These are phyloP conservation scores for Pelodytes ibericus DNA, from an alignment of 2,797 vertebrate genomes.

Conservation along the genomic window DNA sequence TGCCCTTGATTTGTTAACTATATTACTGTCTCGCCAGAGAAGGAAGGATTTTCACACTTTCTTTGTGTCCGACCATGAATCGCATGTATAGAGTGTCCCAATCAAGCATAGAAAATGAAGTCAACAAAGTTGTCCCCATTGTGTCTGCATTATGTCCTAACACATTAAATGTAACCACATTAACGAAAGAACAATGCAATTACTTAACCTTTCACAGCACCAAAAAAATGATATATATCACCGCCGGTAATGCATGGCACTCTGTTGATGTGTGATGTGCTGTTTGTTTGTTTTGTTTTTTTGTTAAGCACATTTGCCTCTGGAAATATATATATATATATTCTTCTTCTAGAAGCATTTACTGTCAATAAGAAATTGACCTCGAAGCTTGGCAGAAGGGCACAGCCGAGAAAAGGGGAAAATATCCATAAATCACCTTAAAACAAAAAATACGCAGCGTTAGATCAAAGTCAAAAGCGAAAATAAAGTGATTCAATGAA, in stretches of 20 bases:
- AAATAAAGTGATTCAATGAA: constrained; percentile 11
- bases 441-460: constrained; percentile 10
- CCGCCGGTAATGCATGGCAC: constrained; percentile 16
- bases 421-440: constrained; percentile 43
- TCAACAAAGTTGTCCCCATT: constrained; percentile 5
- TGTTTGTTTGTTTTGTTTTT: constrained; percentile 28
- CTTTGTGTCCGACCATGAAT: not conserved
- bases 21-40: constrained; percentile 32
- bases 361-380: constrained; percentile 24
- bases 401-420: not conserved
- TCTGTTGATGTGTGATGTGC: too few relatives aligned
- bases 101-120: constrained; percentile 27
- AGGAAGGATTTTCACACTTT: constrained; percentile 15
- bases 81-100: constrained; percentile 13
- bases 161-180: constrained; percentile 46
- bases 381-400: not conserved
- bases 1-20: constrained; percentile 7
- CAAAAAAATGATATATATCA: too few relatives aligned
- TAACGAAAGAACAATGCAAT: constrained; percentile 37
- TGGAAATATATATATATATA: constrained; percentile 7
- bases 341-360: constrained; percentile 25
- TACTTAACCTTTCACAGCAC: constrained; percentile 35
- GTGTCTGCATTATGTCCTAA: constrained; percentile 46
- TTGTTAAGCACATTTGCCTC: constrained; percentile 17
- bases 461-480: constrained; percentile 22